Evolutionary conservation across 2,888 invertebrate species (phyloP).

Genomic region (Muscina levida): DNA sequence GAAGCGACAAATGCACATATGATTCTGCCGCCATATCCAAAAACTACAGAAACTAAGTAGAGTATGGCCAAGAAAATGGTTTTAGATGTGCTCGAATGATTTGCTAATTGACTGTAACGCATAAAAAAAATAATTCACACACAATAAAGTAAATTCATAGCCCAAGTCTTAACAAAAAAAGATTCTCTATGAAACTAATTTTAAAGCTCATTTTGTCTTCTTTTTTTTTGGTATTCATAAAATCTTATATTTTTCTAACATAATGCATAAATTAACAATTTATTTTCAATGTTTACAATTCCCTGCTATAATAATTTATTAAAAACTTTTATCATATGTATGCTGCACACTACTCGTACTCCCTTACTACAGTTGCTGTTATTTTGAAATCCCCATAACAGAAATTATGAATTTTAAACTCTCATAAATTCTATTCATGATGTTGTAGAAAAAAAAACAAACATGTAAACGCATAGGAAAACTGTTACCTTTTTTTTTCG

Average conservation of each 20-base stretch:
- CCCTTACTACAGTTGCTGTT: conserved; percentile 15
- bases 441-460: not conserved
- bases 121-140: not conserved
- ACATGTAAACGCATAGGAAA: not conserved
- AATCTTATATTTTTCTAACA: too few species aligned
- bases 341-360: conserved; percentile 17
- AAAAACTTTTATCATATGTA: not conserved
- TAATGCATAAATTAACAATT: not conserved
- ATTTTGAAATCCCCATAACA: too few species aligned
- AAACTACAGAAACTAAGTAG: too few species aligned
- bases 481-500: conserved; percentile 21
- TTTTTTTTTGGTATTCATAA: too few species aligned
- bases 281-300: not conserved
- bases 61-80: conserved; percentile 11
- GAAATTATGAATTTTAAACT: conserved; percentile 34
- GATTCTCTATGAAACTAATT: too few species aligned
- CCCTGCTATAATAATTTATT: too few species aligned
- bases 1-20: too few species aligned
- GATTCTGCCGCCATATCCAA: too few species aligned
- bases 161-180: not conserved
- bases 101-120: conserved; percentile 5
- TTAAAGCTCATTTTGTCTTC: too few species aligned
- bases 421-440: conserved; percentile 11
- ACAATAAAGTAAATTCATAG: not conserved
- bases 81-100: conserved; percentile 30